Conservation (phyloP, 2,888 invertebrate genomes). For the Synanthedon vespiformis region DNA sequence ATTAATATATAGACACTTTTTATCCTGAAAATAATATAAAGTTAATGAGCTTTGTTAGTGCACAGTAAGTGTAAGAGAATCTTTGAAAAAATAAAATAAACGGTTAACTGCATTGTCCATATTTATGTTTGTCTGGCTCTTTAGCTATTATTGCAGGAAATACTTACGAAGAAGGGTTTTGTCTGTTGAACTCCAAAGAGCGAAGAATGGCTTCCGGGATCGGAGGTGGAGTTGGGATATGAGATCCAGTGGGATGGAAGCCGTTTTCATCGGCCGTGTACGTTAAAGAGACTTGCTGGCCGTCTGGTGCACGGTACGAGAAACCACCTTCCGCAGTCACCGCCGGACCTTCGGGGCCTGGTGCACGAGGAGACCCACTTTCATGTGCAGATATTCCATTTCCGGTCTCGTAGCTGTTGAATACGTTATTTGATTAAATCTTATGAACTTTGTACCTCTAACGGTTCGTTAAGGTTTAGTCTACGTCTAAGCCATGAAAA, state of each 20-base stretch:
- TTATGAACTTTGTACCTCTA: too few relatives aligned
- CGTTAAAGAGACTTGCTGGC: conserved; percentile 69
- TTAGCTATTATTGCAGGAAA: neutral
- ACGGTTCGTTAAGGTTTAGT: too few relatives aligned
- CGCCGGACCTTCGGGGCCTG: conserved; percentile 53
- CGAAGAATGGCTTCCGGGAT: conserved; percentile 66
- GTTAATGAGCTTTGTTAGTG: too few relatives aligned
- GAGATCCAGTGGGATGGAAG: conserved; percentile 71
- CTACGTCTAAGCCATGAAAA: too few relatives aligned
- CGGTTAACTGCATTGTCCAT: too few relatives aligned
- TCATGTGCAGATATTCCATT: conserved; percentile 73
- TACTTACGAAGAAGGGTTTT: conserved; percentile 42
- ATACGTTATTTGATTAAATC: too few relatives aligned
- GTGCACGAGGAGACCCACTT: conserved; percentile 62
- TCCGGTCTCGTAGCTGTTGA: conserved; percentile 68
- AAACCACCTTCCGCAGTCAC: conserved; percentile 73
- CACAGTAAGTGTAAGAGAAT: too few relatives aligned
- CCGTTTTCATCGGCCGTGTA: conserved; percentile 79
- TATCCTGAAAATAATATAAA: too few relatives aligned
- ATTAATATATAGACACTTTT: too few relatives aligned
- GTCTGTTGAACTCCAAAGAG: conserved; percentile 49
- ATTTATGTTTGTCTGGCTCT: too few relatives aligned
- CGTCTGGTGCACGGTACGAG: conserved; percentile 75
- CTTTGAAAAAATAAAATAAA: too few relatives aligned
- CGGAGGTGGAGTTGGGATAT: conserved; percentile 70